Percentiles rank a stretch among this genome's conserved stretches.
These are phyloP conservation scores for Laupala kohalensis DNA, from an alignment of 1,140 invertebrate genomes.

Conservation along the genomic window DNA sequence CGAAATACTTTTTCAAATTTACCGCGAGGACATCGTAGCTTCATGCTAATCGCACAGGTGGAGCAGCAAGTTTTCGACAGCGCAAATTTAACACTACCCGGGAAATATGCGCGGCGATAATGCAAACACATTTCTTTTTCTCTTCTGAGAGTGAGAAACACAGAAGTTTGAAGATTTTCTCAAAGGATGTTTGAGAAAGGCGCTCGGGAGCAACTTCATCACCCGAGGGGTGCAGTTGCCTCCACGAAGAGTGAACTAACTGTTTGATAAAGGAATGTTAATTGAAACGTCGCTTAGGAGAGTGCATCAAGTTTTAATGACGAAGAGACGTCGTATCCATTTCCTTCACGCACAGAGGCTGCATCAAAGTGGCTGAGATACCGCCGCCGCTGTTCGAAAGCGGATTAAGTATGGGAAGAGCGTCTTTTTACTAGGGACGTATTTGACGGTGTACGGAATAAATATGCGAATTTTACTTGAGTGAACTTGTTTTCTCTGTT, in stretches of 20 bases:
- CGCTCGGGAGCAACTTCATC: not conserved
- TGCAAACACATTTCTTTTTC: not conserved
- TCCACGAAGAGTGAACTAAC: not conserved
- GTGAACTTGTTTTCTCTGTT: no score
- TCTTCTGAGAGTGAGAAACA: not conserved
- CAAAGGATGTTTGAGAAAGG: no score
- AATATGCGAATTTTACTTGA: no score
- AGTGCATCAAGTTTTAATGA: not conserved
- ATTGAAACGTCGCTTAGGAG: not conserved
- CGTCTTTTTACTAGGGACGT: no score
- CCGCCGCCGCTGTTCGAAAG: no score
- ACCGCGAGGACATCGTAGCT: not conserved
- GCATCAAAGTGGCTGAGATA: no score
- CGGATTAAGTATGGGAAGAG: no score
- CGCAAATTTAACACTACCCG: not conserved
- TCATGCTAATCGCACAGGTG: not conserved
- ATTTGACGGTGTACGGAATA: no score
- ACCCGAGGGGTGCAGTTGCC: not conserved
- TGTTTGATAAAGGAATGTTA: not conserved
- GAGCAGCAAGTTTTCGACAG: not conserved
- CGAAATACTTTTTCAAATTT: not conserved
- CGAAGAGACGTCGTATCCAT: not conserved
- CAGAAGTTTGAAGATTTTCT: not conserved
- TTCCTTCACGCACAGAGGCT: no score
- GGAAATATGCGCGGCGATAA: not conserved